Evolutionary conservation across 2,888 invertebrate species (phyloP).

Genomic region (Drosophila nigricruria): DNA sequence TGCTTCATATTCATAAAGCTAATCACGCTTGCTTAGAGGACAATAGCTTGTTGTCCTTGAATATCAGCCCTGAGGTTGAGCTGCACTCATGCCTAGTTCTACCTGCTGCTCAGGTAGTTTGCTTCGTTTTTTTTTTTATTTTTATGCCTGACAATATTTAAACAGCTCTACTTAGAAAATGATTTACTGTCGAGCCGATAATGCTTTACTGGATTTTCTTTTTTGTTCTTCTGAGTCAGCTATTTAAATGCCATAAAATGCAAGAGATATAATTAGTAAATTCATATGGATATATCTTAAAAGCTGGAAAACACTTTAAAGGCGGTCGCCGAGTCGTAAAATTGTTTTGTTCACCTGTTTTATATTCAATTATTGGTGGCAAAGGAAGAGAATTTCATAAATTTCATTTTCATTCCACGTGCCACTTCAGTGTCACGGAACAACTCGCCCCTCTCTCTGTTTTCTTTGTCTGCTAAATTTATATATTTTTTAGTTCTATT

Average conservation of each 20-base stretch:
- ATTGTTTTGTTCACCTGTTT: constrained; percentile 82
- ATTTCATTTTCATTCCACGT: constrained; percentile 46
- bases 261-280: constrained; percentile 24
- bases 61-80: constrained; percentile 6
- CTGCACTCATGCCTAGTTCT: not conserved
- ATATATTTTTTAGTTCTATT: constrained; percentile 15
- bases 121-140: constrained; percentile 47
- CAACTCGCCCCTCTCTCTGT: constrained; percentile 14
- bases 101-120: constrained; percentile 29
- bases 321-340: constrained; percentile 54
- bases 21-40: constrained; percentile 29
- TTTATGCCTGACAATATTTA: constrained; percentile 53
- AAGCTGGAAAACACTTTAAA: constrained; percentile 13
- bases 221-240: constrained; percentile 53
- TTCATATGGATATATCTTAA: constrained; percentile 17
- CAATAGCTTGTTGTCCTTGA: constrained; percentile 64
- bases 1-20: constrained; percentile 74
- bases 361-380: constrained; percentile 52
- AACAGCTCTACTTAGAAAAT: constrained; percentile 41
- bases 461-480: constrained; percentile 12
- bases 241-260: constrained; percentile 75
- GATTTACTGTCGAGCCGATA: constrained; percentile 55
- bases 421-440: constrained; percentile 54
- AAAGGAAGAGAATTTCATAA: constrained; percentile 60
- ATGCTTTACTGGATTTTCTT: constrained; percentile 6